Conservation (phyloP, 1,140 invertebrate species). For the Cardiocondyla obscurior region DNA sequence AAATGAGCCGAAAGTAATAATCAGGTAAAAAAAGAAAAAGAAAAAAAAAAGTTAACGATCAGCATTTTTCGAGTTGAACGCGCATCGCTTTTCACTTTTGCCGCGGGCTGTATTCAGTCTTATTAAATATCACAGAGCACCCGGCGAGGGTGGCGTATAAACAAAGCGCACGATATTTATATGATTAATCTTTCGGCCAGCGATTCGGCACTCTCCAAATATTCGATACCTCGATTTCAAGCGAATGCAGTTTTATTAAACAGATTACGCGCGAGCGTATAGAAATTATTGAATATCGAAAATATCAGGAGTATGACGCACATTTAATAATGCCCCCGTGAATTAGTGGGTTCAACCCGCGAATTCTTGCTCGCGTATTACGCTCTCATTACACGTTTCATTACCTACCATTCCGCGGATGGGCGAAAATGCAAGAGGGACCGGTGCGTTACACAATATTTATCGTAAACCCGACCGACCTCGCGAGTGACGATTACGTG, state of each 20-base stretch:
- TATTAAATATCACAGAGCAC: too few species aligned
- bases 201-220: neutral
- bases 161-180: neutral
- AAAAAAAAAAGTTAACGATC: neutral
- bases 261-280: neutral
- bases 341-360: neutral
- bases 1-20: neutral
- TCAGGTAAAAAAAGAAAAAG: too few species aligned
- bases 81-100: neutral
- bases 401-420: neutral
- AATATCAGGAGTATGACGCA: neutral
- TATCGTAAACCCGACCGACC: neutral
- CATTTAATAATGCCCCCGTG: neutral
- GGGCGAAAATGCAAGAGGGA: neutral
- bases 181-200: neutral
- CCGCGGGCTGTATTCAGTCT: too few species aligned
- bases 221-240: neutral
- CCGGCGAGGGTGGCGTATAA: slow-evolving; percentile 46
- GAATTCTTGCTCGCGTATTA: neutral
- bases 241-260: neutral
- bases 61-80: neutral
- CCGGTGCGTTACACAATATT: neutral
- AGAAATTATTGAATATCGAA: neutral
- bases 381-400: neutral
- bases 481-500: slow-evolving; percentile 13